phyloP scores from a whole-genome alignment of 2,113 vertebrate genomes.

The Xyrauchen texanus region DNA sequence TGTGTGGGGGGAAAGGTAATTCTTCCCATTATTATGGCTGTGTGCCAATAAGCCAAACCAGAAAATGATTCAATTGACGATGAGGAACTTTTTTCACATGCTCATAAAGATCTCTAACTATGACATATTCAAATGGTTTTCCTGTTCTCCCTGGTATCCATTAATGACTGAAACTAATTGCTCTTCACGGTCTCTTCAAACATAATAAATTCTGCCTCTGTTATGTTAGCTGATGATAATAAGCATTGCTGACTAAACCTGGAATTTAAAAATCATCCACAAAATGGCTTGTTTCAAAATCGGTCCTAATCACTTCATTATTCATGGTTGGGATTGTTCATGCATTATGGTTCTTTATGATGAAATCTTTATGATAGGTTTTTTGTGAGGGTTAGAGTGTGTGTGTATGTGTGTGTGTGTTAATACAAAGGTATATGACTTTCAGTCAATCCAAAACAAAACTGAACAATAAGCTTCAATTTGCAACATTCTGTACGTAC shows the following conservation, averaged over 20 bases:
- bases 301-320: too few relatives aligned
- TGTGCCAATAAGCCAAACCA: background rate
- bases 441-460: too few relatives aligned
- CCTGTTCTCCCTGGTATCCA: constrained; percentile 56
- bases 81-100: background rate
- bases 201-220: background rate
- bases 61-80: background rate
- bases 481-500: too few relatives aligned
- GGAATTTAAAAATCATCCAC: too few relatives aligned
- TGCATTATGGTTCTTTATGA: too few relatives aligned
- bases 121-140: constrained; percentile 61
- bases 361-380: too few relatives aligned
- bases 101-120: constrained; percentile 66
- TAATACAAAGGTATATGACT: too few relatives aligned
- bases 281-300: too few relatives aligned
- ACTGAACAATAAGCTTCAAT: too few relatives aligned
- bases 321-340: too few relatives aligned
- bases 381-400: too few relatives aligned
- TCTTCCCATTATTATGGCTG: constrained; percentile 5
- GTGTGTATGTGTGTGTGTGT: too few relatives aligned
- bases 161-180: constrained; percentile 69
- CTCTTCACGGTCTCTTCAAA: constrained; percentile 56
- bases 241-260: background rate
- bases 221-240: constrained; percentile 21
- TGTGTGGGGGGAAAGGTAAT: constrained; percentile 1